phyloP scores from a whole-genome alignment of 2,888 invertebrate genomes.

The Scrobipalpa atriplicella region DNA sequence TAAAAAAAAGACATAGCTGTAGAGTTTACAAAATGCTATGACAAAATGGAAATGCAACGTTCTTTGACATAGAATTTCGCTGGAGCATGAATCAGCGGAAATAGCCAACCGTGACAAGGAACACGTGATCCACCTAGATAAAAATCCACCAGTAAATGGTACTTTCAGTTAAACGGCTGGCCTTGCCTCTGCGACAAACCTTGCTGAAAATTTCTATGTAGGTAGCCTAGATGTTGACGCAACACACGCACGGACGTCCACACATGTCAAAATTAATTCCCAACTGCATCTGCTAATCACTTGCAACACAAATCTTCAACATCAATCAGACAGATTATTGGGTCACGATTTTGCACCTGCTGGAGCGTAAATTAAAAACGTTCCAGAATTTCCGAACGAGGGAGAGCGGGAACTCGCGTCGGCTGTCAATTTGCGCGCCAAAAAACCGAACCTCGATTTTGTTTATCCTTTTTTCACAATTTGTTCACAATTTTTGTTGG shows the following conservation, averaged over 20 bases:
- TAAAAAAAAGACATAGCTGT: too few species aligned
- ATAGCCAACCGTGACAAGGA: constrained; percentile 5
- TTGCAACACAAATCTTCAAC: constrained; percentile 22
- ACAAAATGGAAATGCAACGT: neutral
- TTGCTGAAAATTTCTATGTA: neutral
- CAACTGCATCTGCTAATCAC: constrained; percentile 26
- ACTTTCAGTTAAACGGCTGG: constrained; percentile 13
- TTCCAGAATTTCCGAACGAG: constrained; percentile 46
- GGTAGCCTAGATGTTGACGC: too few species aligned
- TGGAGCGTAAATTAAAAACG: constrained; percentile 43
- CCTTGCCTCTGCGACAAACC: neutral
- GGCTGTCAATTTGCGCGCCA: constrained; percentile 38
- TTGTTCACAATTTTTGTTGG: constrained; percentile 39
- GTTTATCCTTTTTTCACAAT: constrained; percentile 31
- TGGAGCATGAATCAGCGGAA: constrained; percentile 22
- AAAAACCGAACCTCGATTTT: constrained; percentile 40
- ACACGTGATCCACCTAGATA: constrained; percentile 15
- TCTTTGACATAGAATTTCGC: neutral
- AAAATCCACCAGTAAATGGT: constrained; percentile 4
- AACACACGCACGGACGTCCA: neutral
- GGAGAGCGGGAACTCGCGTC: constrained; percentile 39
- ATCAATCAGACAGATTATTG: constrained; percentile 20
- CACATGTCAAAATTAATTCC: neutral
- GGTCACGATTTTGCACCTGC: constrained; percentile 37
- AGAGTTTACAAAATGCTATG: neutral